Base-by-base conservation (phyloP, 2,888 invertebrate genomes). In the Dryocosmus kuriphilus region DNA sequence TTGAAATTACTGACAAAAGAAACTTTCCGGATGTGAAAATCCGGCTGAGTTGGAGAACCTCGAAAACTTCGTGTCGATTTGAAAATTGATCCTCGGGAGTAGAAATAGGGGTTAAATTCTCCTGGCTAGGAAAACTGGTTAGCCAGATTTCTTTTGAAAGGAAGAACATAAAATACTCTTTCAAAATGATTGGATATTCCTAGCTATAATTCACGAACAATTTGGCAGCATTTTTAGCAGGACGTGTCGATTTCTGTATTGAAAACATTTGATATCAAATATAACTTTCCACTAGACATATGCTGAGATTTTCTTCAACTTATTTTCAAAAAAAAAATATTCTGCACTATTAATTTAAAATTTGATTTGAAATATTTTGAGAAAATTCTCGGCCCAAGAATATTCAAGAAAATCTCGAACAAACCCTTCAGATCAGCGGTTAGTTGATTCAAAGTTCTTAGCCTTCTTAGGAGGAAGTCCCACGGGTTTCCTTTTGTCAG, bases 21-120 rank as follows among this genome's bases (percentile, higher is more conserved):
- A 77, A 74, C 30, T 35, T 41, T 8, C 24, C 55, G 30, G 73
- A 77, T 62, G 30, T 51, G 60, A 77, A 62, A 35, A 77, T 77
- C 24, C 73, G 77, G 19, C 46, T 77, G 51, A 71, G 74, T 60
- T 77, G 74, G 61, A 63, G 51, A 30, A 30, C 51, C 24, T 46
- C 32, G 62, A 63, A 63, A 63, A 63, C 30, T 32, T 30, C 22
- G 32, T n/a, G 35, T 63, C n/a, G 19, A 30, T 35, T 63, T 63
- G 35, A 30, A 51, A 71, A 51, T 71, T 16, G 71, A 71, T 27
- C 38, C 41, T 14, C 6, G 19, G 35, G 7, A 32, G 62, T 30
- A n/a, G 62, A n/a, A n/a, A 19, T 7, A 7, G 61, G 19, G 62
- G n/a, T 11, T 4, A 9, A 19, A 19, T 7, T 35, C 27, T 16